phyloP scores from a whole-genome alignment of 1,140 invertebrate species.

The Aculops lycopersici region DNA sequence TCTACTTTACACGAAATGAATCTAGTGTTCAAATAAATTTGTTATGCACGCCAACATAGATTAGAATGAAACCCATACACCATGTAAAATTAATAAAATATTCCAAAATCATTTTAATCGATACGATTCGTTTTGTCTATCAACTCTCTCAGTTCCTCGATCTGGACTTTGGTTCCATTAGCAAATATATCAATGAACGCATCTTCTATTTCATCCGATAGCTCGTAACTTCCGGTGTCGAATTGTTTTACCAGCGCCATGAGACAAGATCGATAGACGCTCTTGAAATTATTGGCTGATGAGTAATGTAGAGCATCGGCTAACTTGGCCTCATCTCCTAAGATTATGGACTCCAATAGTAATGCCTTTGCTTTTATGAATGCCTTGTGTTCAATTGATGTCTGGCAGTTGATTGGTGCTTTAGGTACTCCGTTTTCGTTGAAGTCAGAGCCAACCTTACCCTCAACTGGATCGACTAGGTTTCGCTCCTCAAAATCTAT shows the following conservation, averaged over 20 bases:
- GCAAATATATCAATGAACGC: not conserved
- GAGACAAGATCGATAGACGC: not conserved
- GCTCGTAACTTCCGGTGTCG: not conserved
- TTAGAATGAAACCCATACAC: no score
- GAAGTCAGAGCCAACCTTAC: not conserved
- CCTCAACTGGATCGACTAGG: not conserved
- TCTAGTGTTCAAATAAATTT: no score
- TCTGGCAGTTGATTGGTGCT: not conserved
- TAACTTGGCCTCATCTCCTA: not conserved
- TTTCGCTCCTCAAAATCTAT: not conserved
- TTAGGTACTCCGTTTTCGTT: not conserved
- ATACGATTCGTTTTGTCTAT: no score
- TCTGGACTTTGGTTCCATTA: not conserved
- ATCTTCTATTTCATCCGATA: not conserved
- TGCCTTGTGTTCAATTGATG: not conserved
- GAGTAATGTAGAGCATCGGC: not conserved
- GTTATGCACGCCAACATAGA: no score
- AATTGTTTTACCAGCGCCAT: not conserved
- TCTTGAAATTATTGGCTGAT: not conserved
- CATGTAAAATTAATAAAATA: no score
- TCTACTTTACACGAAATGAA: no score
- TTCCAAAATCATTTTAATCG: no score
- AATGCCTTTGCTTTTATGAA: not conserved
- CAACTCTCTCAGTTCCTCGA: not conserved
- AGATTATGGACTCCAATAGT: not conserved